These are phyloP conservation scores for Drosophila orena DNA, from an alignment of 1,140 invertebrate genomes.

Conservation along the genomic window DNA sequence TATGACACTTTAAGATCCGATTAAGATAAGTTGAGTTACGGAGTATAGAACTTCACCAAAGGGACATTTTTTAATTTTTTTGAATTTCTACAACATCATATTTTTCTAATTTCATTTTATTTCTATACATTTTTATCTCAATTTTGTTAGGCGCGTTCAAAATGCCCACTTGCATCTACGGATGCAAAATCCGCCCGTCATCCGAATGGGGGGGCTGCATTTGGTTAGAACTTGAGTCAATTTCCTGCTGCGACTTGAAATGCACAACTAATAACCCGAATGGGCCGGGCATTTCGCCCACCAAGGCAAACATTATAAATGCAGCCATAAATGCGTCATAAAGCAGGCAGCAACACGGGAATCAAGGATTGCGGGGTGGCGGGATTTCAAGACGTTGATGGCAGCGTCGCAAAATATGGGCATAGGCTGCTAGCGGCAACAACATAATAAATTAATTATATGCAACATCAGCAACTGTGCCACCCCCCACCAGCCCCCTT, in stretches of 20 bases:
- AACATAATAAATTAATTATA: slow-evolving; percentile 84
- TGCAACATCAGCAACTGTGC: slow-evolving; percentile 73
- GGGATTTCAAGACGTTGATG: slow-evolving; percentile 10
- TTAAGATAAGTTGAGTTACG: too few relatives aligned
- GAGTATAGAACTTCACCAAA: too few relatives aligned
- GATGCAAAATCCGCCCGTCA: slow-evolving; percentile 36
- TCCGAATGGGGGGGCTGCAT: slow-evolving; percentile 1
- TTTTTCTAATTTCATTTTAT: too few relatives aligned
- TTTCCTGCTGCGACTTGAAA: slow-evolving; percentile 63
- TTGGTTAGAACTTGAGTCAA: slow-evolving; percentile 24
- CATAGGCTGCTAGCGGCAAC: slow-evolving; percentile 70
- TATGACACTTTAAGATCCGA: too few relatives aligned
- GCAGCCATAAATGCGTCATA: slow-evolving; percentile 73
- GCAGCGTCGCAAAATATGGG: slow-evolving; percentile 61
- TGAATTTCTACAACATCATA: too few relatives aligned
- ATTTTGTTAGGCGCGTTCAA: slow-evolving; percentile 20
- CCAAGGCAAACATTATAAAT: slow-evolving; percentile 64
- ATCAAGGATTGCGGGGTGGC: slow-evolving; percentile 19
- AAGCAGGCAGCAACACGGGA: slow-evolving; percentile 33
- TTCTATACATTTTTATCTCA: background rate
- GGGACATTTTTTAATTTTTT: too few relatives aligned
- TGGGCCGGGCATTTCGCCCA: slow-evolving; percentile 10
- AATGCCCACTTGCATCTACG: slow-evolving; percentile 32
- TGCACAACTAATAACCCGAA: slow-evolving; percentile 63
- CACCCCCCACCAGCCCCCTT: background rate